Base-by-base conservation (phyloP, 1,140 invertebrate species). In the Cydia amplana region DNA sequence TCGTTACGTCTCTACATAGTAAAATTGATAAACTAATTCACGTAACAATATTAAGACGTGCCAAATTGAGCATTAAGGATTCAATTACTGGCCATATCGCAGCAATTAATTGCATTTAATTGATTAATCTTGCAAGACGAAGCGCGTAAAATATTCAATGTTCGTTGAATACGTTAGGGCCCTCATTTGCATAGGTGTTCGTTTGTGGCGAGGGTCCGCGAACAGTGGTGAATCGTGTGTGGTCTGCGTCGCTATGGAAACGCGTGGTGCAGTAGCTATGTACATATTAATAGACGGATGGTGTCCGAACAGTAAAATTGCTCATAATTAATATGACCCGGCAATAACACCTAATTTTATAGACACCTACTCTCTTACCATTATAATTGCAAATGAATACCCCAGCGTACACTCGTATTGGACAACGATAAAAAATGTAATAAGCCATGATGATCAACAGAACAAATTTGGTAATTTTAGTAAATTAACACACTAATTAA, bases 241-340 rank as follows among this genome's bases (percentile, higher is more conserved):
- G 90, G 90, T 91, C 90, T 83, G 86, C 81, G 88, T 91, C 84
- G 74, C 86, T 80, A 90, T 87, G 85, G 87, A 77, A 83, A 91
- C 87, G 78, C 74, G 67, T 73, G 76, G 73, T 77, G 73, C 74
- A 74, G 81, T 85, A 88, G 85, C 83, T 18, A 36, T 4, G 4
- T 70, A 70, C 32, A 36, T n/a, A 70, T 4, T 20, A 20, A 60
- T 65, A 36, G n/a, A 40, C 4, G 7, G 5, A 25, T 40, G 32
- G n/a, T 70, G 65, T 20, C 65, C 16, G 16, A 70, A 36, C n/a
- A 36, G 5, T 43, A 18, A 18, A 51, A 51, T n/a, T 51, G n/a
- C 16, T 51, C n/a, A 51, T 7, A n/a, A 51, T 51, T 0, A n/a
- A 51, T 51, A 18, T n/a, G 16, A 46, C 5, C n/a, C 4, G 51